These are phyloP conservation scores for Cnemophilus loriae DNA, from an alignment of 2,113 vertebrate species.

Conservation along the genomic window DNA sequence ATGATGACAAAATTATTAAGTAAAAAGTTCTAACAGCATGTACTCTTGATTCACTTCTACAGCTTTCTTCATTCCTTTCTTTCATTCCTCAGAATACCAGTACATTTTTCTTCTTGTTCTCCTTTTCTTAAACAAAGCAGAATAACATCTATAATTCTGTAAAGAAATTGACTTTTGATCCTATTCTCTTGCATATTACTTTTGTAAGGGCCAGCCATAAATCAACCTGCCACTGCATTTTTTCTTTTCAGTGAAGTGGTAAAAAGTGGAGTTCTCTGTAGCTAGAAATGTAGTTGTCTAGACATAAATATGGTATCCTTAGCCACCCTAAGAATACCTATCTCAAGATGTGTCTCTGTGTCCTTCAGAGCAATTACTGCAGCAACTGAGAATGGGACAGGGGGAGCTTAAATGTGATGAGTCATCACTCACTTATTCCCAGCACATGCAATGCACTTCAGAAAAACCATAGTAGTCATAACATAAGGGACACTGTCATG, in stretches of 20 bases:
- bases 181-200: conserved; percentile 46
- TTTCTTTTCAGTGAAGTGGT: conserved; percentile 40
- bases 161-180: conserved; percentile 67
- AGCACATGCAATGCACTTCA: conserved; percentile 53
- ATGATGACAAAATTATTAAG: neutral
- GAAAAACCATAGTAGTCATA: conserved; percentile 33
- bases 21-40: neutral
- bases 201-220: conserved; percentile 48
- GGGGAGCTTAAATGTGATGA: conserved; percentile 45
- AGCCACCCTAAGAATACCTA: conserved; percentile 45
- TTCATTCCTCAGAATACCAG: neutral
- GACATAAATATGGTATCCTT: conserved; percentile 65
- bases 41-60: neutral
- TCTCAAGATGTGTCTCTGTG: conserved; percentile 58
- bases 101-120: neutral
- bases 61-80: neutral
- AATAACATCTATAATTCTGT: conserved; percentile 66
- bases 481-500: conserved; percentile 42
- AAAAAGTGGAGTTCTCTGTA: conserved; percentile 58
- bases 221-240: conserved; percentile 57
- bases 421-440: conserved; percentile 55
- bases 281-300: conserved; percentile 66
- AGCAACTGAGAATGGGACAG: conserved; percentile 60
- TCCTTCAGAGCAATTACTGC: conserved; percentile 63
- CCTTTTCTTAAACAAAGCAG: neutral